These are phyloP conservation scores for Dolichallabes microphthalmus DNA, from an alignment of 2,113 vertebrate genomes.

Conservation along the genomic window DNA sequence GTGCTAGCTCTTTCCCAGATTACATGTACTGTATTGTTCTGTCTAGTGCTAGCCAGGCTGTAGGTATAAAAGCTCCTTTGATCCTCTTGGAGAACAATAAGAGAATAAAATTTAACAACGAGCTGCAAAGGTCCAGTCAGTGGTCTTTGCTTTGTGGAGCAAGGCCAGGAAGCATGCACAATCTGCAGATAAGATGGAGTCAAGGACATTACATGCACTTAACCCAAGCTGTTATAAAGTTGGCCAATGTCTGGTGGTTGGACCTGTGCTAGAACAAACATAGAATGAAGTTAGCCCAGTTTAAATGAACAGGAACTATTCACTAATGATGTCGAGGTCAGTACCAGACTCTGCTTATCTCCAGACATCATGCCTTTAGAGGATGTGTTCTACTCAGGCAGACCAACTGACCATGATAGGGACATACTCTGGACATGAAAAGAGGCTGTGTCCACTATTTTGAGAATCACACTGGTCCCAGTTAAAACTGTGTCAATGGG, in stretches of 20 bases:
- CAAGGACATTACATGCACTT: conserved; percentile 16
- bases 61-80: conserved; percentile 38
- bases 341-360: conserved; percentile 44
- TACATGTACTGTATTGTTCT: conserved; percentile 58
- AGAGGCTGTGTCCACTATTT: background rate
- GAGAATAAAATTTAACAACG: conserved; percentile 29
- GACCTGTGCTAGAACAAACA: conserved; percentile 17
- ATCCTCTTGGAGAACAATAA: conserved; percentile 13
- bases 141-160: background rate
- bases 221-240: conserved; percentile 17
- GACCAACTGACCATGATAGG: conserved; percentile 3
- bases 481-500: background rate
- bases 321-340: conserved; percentile 57
- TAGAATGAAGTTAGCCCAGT: conserved; percentile 2
- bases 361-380: conserved; percentile 23
- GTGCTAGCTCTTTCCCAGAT: conserved; percentile 60
- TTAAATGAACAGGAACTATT: conserved; percentile 44
- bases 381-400: conserved; percentile 17
- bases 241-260: conserved; percentile 5
- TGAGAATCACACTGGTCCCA: background rate
- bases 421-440: conserved; percentile 16
- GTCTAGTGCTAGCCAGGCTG: background rate
- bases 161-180: conserved; percentile 19
- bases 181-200: conserved; percentile 42
- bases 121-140: conserved; percentile 7